Evolutionary conservation across 2,113 vertebrate species (phyloP).

Genomic region (Trichomycterus rosablanca): DNA sequence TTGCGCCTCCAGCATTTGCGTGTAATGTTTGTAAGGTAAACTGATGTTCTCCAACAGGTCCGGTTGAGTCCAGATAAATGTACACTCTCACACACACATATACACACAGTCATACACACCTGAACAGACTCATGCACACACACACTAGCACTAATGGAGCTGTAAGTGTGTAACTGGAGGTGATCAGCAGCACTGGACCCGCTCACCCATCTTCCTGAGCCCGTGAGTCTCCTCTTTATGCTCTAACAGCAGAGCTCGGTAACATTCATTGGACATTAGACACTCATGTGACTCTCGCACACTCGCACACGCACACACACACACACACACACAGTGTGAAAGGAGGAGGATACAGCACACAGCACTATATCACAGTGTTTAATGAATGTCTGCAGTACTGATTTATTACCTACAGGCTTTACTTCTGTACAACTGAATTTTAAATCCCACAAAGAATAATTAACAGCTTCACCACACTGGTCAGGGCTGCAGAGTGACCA

Average conservation of each 20-base stretch:
- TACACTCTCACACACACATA: background rate
- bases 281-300: conserved; percentile 17
- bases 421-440: too few species aligned
- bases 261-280: conserved; percentile 12
- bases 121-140: background rate
- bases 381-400: too few species aligned
- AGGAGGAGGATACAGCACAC: too few species aligned
- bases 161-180: conserved; percentile 7
- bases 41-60: conserved; percentile 7
- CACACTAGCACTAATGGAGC: background rate
- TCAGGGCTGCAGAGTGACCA: too few species aligned
- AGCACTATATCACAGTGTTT: too few species aligned
- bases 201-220: conserved; percentile 11
- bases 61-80: background rate
- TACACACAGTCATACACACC: too few species aligned
- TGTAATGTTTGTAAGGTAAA: conserved; percentile 9
- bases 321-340: conserved; percentile 2
- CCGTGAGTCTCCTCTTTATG: conserved; percentile 19
- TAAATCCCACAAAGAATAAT: too few species aligned
- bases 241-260: background rate
- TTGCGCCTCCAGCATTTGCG: conserved; percentile 34
- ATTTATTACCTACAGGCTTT: too few species aligned
- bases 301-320: background rate
- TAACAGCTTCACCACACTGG: too few species aligned
- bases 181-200: conserved; percentile 6